Conservation (phyloP, 2,888 invertebrate genomes). For the Aphidoletes aphidimyza region DNA sequence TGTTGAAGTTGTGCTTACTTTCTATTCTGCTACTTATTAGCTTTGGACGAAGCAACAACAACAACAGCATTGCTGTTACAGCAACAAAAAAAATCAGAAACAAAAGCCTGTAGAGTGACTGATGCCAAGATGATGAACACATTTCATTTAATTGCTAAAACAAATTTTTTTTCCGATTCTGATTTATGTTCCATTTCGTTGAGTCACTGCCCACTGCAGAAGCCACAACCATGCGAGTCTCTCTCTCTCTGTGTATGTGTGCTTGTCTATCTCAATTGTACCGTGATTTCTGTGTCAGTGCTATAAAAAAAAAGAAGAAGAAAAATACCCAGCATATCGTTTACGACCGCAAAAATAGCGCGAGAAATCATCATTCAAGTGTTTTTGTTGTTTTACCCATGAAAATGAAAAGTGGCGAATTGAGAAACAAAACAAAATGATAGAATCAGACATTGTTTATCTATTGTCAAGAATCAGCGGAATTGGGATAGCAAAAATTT, state of each 20-base stretch:
- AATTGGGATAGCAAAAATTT: too few relatives aligned
- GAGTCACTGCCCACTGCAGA: neutral
- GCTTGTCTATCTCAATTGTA: neutral
- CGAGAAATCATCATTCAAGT: neutral
- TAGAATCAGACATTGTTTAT: neutral
- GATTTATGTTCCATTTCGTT: slow-evolving; percentile 48
- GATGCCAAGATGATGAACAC: neutral
- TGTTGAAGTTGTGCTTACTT: neutral
- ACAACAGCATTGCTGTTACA: too few relatives aligned
- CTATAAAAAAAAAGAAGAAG: neutral
- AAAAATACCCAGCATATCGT: too few relatives aligned
- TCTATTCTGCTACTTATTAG: slow-evolving; percentile 11
- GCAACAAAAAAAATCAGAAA: too few relatives aligned
- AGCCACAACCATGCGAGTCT: too few relatives aligned
- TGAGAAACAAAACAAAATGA: neutral
- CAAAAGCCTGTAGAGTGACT: neutral
- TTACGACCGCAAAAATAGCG: neutral
- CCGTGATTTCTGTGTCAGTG: neutral
- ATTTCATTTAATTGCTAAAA: slow-evolving; percentile 19
- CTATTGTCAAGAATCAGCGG: neutral
- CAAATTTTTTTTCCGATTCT: slow-evolving; percentile 10
- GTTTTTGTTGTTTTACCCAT: neutral
- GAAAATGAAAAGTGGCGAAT: slow-evolving; percentile 13
- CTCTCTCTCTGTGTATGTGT: neutral
- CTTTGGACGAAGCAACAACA: too few relatives aligned